Percentiles rank a stretch among this genome's conserved stretches.
Conservation (phyloP, 2,113 vertebrate species). For the Phaethon lepturus region DNA sequence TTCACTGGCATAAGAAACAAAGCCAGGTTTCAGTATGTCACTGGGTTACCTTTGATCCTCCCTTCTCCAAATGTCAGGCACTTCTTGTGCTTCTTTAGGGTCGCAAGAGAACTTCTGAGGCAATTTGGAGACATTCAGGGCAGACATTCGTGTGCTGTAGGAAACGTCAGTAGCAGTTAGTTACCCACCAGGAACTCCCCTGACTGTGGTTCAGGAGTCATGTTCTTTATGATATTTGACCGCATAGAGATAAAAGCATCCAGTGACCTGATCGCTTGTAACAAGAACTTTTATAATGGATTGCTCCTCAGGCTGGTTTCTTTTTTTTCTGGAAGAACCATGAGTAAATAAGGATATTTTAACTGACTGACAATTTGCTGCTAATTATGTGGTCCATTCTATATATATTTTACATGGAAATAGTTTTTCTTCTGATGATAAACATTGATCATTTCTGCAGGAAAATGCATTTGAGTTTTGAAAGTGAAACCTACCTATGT, state of each 20-base stretch:
- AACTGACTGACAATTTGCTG: not conserved
- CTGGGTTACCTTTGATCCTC: not conserved
- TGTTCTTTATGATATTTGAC: not conserved
- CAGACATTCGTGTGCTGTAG: not conserved
- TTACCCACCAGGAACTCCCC: not conserved
- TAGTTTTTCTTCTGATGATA: not conserved
- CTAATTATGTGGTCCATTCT: not conserved
- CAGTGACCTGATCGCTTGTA: not conserved
- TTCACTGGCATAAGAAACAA: conserved; percentile 2
- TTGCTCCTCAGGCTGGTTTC: not conserved
- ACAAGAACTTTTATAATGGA: not conserved
- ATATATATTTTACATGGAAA: not conserved
- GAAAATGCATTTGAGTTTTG: not conserved
- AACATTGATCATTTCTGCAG: accelerated
- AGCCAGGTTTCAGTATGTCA: not conserved
- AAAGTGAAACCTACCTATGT: not conserved
- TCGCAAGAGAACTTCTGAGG: not conserved
- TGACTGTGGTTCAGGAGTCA: not conserved
- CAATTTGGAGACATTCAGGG: not conserved
- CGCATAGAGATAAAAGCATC: not conserved
- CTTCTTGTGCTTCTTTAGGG: not conserved
- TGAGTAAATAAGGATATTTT: not conserved
- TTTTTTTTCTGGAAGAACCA: not conserved
- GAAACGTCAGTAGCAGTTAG: not conserved
- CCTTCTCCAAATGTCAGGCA: not conserved